Percentiles rank a stretch among this genome's conserved stretches.
These are phyloP conservation scores for Agrenia bidenticulata DNA, from an alignment of 2,888 invertebrate species.

Conservation along the genomic window DNA sequence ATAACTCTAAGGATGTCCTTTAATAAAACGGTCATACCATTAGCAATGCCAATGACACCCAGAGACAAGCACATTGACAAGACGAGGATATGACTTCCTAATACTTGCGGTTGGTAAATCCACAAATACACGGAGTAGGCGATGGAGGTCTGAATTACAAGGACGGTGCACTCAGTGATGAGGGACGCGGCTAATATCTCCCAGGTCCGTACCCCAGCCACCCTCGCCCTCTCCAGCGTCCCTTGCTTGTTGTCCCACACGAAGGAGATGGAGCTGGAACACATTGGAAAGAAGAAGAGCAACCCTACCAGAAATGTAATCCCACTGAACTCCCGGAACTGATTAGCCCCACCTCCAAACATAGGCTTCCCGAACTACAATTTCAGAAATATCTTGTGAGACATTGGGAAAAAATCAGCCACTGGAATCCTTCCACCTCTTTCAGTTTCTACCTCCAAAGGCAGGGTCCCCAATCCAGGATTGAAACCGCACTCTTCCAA, in stretches of 20 bases:
- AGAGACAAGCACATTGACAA: not conserved
- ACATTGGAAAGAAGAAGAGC: constrained; percentile 35
- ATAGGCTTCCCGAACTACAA: constrained; percentile 62
- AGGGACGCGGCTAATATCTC: constrained; percentile 36
- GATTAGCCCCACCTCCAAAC: constrained; percentile 79
- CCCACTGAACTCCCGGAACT: not conserved
- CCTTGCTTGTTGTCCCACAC: constrained; percentile 39
- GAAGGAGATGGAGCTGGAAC: constrained; percentile 30
- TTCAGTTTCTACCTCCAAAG: not conserved
- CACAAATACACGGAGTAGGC: constrained; percentile 33
- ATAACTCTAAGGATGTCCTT: too few relatives aligned
- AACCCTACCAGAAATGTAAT: constrained; percentile 59
- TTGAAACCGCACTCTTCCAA: constrained; percentile 1
- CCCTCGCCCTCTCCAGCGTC: constrained; percentile 30
- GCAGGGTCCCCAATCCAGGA: not conserved
- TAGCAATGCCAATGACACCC: not conserved
- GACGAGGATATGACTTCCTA: constrained; percentile 18
- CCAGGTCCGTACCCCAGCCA: constrained; percentile 35
- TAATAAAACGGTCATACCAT: not conserved
- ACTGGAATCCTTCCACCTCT: too few relatives aligned
- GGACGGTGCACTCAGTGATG: constrained; percentile 32
- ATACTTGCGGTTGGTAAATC: constrained; percentile 31
- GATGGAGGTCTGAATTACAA: constrained; percentile 35
- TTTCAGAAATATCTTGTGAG: not conserved
- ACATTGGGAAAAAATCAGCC: too few relatives aligned